A percentile compares a stretch with the other conserved stretches of the same genome.
Evolutionary conservation across 2,888 invertebrate species (phyloP).

Genomic region (Melieria crassipennis): DNA sequence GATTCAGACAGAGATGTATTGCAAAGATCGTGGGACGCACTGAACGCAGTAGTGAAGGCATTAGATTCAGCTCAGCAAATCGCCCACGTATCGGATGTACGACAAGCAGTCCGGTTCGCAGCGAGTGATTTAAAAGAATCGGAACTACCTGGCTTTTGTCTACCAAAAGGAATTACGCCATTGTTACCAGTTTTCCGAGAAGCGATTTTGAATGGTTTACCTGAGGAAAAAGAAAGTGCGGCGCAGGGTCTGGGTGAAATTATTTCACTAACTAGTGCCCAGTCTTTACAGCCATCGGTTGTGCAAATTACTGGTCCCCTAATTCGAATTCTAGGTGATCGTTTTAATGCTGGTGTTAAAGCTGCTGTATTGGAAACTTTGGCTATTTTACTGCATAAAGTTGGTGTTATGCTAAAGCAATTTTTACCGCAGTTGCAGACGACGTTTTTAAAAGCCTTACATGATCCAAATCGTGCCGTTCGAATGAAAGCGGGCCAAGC

Average conservation of each 20-base stretch:
- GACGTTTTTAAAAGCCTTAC: conserved; percentile 94
- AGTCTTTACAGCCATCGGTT: conserved; percentile 93
- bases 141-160: conserved; percentile 90
- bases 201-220: conserved; percentile 92
- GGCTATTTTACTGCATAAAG: conserved; percentile 91
- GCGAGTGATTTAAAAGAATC: conserved; percentile 83
- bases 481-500: conserved; percentile 90
- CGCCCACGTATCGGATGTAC: conserved; percentile 86
- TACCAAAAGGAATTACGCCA: conserved; percentile 94
- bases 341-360: conserved; percentile 94
- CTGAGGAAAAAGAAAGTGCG: conserved; percentile 95
- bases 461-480: conserved; percentile 88
- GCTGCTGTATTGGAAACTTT: conserved; percentile 95
- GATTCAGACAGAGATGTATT: conserved; percentile 83
- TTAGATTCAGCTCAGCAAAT: conserved; percentile 86
- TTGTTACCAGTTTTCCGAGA: conserved; percentile 95
- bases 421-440: conserved; percentile 98
- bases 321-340: conserved; percentile 95
- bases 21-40: conserved; percentile 90
- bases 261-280: conserved; percentile 75
- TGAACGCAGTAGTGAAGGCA: conserved; percentile 88
- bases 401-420: conserved; percentile 94
- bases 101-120: conserved; percentile 92
- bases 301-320: conserved; percentile 97
- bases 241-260: conserved; percentile 86